Conservation (phyloP, 2,888 invertebrate genomes). For the Zelleria hepariella region DNA sequence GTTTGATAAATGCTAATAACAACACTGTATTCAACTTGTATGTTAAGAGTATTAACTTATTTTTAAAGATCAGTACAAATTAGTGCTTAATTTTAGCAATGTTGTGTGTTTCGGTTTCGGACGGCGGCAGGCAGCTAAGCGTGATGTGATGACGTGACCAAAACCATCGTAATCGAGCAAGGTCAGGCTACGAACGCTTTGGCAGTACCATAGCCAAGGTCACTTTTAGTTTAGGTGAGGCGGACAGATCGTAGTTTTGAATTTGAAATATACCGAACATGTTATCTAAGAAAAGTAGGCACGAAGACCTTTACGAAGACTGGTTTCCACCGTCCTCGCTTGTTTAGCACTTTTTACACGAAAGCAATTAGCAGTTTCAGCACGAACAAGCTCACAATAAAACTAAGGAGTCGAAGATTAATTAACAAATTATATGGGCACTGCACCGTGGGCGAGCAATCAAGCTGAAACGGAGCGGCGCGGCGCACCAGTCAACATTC, state of each 20-base stretch:
- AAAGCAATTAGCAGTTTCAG: constrained; percentile 5
- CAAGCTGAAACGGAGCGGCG: constrained; percentile 24
- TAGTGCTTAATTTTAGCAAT: background rate
- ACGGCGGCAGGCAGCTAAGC: constrained; percentile 11
- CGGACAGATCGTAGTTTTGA: background rate
- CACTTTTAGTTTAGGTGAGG: background rate
- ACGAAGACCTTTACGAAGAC: background rate
- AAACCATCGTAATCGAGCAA: constrained; percentile 46
- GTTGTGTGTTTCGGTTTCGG: background rate
- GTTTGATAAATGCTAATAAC: too few species aligned
- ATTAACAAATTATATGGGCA: constrained; percentile 22
- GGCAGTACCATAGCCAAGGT: constrained; percentile 34
- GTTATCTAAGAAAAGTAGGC: too few species aligned
- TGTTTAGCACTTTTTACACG: background rate
- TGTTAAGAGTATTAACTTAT: too few species aligned
- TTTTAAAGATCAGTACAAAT: background rate
- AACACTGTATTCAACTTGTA: too few species aligned
- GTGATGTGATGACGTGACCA: constrained; percentile 56
- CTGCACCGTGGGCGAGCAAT: constrained; percentile 25
- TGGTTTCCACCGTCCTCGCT: background rate
- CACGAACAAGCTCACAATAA: constrained; percentile 13
- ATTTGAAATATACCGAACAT: background rate
- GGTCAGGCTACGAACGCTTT: constrained; percentile 51
- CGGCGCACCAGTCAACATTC: constrained; percentile 9
- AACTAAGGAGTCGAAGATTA: constrained; percentile 23